phyloP scores from a whole-genome alignment of 53 echinoderm and acorn worm genomes.

The Temnopleurus reevesii region DNA sequence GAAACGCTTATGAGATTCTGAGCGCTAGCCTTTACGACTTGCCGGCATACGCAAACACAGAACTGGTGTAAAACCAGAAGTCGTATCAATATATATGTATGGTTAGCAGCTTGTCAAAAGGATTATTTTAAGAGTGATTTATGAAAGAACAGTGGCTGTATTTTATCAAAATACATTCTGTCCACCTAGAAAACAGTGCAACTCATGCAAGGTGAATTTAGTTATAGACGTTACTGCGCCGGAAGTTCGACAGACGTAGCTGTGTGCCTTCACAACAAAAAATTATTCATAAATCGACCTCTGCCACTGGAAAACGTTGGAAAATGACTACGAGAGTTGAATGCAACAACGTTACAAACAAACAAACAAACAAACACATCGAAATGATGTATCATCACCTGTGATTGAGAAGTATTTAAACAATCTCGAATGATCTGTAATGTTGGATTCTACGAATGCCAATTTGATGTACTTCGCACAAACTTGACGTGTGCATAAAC shows the following conservation, averaged over 20 bases:
- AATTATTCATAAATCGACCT: background rate
- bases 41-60: too few species aligned
- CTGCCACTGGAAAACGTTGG: constrained; percentile 10
- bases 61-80: background rate
- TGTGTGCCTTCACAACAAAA: constrained; percentile 51
- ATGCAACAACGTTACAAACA: background rate
- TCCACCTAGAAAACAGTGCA: constrained; percentile 16
- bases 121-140: background rate
- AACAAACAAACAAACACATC: background rate
- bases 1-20: background rate
- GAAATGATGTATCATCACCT: constrained; percentile 32
- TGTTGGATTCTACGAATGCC: background rate
- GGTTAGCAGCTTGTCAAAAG: background rate
- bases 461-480: constrained; percentile 32
- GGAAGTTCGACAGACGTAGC: constrained; percentile 36
- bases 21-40: background rate
- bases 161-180: constrained; percentile 31
- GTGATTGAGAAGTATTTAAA: constrained; percentile 30
- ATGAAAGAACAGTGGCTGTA: constrained; percentile 19
- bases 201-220: background rate
- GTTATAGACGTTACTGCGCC: constrained; percentile 6
- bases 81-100: background rate
- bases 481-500: constrained; percentile 32
- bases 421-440: background rate
- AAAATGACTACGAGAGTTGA: background rate